Conservation (phyloP, 2,888 invertebrate genomes). For the Machimus atricapillus region DNA sequence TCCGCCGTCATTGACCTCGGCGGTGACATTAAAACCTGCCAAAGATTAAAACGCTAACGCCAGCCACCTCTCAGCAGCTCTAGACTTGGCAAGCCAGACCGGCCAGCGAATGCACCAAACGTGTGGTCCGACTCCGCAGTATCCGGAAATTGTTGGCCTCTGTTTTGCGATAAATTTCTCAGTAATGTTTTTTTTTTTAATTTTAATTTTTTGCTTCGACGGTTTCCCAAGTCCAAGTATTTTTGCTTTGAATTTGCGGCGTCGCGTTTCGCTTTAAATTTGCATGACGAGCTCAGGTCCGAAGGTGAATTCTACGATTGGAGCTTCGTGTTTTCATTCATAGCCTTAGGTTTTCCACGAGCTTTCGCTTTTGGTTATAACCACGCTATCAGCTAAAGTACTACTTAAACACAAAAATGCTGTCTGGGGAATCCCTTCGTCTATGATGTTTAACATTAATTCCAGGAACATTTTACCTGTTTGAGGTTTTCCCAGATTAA, state of each 20-base stretch:
- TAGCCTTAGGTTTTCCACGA: neutral
- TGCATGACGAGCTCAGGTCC: neutral
- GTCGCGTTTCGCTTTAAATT: neutral
- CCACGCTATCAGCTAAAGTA: neutral
- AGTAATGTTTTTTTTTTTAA: neutral
- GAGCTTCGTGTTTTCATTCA: neutral
- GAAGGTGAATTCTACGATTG: neutral
- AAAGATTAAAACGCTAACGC: constrained; percentile 7
- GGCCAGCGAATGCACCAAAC: neutral
- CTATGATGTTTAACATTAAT: neutral
- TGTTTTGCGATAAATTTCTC: neutral
- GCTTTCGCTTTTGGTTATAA: neutral
- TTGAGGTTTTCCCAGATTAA: neutral
- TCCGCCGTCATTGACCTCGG: constrained; percentile 21
- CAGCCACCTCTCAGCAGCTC: neutral
- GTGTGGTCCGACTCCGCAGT: neutral
- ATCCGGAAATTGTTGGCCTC: constrained; percentile 6
- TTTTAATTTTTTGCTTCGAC: neutral
- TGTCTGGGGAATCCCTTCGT: neutral
- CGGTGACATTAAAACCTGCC: constrained; percentile 12
- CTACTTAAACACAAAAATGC: neutral
- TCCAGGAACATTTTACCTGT: neutral
- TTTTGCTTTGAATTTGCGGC: neutral
- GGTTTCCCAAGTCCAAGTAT: neutral
- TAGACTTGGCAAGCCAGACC: neutral